A percentile compares a stretch with the other conserved stretches of the same genome.
Conservation (phyloP, 1,140 invertebrate species). For the Pentalonia nigronervosa region DNA sequence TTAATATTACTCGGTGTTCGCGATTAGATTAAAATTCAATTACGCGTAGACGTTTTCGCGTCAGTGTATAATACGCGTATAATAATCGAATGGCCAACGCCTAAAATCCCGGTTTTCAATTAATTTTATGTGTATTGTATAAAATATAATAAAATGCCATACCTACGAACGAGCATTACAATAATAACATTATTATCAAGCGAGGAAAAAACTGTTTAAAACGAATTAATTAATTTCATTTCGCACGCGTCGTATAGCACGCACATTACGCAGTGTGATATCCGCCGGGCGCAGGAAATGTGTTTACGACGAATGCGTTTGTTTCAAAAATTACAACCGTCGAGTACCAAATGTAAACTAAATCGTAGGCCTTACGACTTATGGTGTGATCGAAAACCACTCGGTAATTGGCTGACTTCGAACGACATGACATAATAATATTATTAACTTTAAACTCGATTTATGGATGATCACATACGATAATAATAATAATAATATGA, state of each 20-base stretch:
- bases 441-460: background rate
- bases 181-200: background rate
- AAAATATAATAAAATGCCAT: background rate
- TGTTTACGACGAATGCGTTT: background rate
- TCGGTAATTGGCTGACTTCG: background rate
- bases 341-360: background rate
- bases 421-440: background rate
- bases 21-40: conserved; percentile 13
- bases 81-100: background rate
- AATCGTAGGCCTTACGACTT: background rate
- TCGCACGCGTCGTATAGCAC: background rate
- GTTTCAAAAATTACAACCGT: background rate
- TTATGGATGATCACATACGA: background rate
- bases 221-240: background rate
- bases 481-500: background rate
- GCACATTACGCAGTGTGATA: background rate
- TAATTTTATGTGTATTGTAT: background rate
- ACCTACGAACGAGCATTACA: background rate
- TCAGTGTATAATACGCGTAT: background rate
- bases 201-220: background rate
- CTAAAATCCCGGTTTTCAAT: background rate
- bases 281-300: background rate
- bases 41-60: background rate
- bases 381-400: background rate
- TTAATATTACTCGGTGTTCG: background rate